Evolutionary conservation across 2,797 vertebrate species (phyloP), one percentile per base, ranked within the genome.

Genomic region (Cynodonichthys magdalenae): DNA sequence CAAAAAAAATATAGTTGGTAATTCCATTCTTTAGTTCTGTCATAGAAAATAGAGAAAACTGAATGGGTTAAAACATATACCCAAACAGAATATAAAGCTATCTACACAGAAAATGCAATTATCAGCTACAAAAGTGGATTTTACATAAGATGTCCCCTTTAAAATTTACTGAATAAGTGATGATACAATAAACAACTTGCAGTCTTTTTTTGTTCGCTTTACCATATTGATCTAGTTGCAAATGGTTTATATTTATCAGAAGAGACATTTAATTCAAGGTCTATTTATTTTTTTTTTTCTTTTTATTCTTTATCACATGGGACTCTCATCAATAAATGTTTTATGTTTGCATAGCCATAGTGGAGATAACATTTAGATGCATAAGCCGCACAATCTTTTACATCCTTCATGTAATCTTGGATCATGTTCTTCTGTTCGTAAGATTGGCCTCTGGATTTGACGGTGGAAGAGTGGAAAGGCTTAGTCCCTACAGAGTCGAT

Each of bases 401-500:
- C 45, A 59, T 70, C 71, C 69, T 57, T 27, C 28, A 54, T 20
- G 77, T 89, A 82, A 90, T 87, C 80, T 72, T 36, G 18, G 69
- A 59, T 63, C 66, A 65, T 84, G 85, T 82, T 84, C 28, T 71
- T 77, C n/a, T n/a, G 58, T 39, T 76, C 66, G 46, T 63, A 60
- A 85, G 53, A 75, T 36, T 20, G 20, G 0, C 60, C 66, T 75
- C 80, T 78, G 72, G 67, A 82, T 80, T 69, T 31, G 60, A 66
- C 51, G 31, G 75, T 3, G 55, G 47, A 63, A 19, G 4, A 59
- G 19, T 19, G 3, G 57, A 41, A 71, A 63, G 56, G 62, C 77
- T 70, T 75, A 81, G 63, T 74, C 79, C 17, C 51, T 66, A 62
- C 80, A 69, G 15, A 69, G 59, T 71, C 64, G 52, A 79, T 68